Evolutionary conservation across 2,797 vertebrate species (phyloP).

Genomic region (Mormyrops attenuatus): DNA sequence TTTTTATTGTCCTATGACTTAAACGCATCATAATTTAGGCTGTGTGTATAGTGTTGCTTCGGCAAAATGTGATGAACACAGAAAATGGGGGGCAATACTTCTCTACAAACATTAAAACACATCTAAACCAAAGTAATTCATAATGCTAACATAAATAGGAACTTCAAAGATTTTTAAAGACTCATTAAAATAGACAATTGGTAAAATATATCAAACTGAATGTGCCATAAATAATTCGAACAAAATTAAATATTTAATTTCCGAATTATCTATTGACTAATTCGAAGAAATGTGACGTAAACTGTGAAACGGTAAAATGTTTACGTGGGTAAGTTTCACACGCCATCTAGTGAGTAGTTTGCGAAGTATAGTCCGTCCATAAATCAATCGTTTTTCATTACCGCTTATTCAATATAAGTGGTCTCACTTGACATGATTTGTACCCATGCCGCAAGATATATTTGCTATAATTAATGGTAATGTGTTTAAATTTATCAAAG

Average conservation of each 20-base stretch:
- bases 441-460: neutral
- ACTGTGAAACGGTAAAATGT: neutral
- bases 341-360: slow-evolving; percentile 17
- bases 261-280: neutral
- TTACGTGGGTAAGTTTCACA: neutral
- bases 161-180: neutral
- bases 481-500: neutral
- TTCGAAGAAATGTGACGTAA: neutral
- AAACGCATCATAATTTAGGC: neutral
- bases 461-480: neutral
- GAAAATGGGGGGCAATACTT: neutral
- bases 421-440: neutral
- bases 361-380: neutral
- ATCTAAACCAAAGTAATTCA: neutral
- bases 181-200: neutral
- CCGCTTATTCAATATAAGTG: neutral
- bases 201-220: neutral
- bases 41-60: neutral
- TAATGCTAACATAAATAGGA: neutral
- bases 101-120: neutral
- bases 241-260: neutral
- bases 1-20: neutral
- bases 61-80: neutral
- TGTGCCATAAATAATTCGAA: neutral
- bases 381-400: neutral